Conservation (phyloP, 2,113 vertebrate genomes). For the Nyctibius bracteatus region DNA sequence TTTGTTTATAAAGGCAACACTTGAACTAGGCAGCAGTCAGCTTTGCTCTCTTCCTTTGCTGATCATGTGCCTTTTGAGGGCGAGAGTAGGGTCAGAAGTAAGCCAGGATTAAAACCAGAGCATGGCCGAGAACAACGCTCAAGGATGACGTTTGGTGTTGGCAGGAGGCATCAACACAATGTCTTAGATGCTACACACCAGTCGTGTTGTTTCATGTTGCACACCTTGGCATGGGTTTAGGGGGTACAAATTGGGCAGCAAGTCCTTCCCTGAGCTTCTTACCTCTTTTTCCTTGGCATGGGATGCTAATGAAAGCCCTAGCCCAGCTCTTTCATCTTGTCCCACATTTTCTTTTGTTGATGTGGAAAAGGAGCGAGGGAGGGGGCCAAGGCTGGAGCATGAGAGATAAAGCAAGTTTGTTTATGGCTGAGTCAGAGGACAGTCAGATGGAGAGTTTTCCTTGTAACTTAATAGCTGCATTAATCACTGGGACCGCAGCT, state of each 20-base stretch:
- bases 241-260: neutral
- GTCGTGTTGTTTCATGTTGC: accelerated
- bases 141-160: neutral
- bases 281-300: neutral
- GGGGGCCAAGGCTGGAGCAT: neutral
- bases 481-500: slow-evolving; percentile 5
- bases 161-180: neutral
- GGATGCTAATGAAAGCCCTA: neutral
- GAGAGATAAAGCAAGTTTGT: slow-evolving; percentile 27
- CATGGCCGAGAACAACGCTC: neutral
- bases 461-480: neutral
- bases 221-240: neutral
- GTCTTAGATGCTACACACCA: neutral
- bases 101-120: neutral
- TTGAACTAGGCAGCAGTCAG: neutral
- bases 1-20: neutral
- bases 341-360: neutral
- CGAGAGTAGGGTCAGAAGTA: neutral
- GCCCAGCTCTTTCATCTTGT: neutral
- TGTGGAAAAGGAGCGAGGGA: neutral
- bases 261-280: neutral
- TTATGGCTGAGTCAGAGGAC: slow-evolving; percentile 50
- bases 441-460: slow-evolving; percentile 14
- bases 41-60: neutral
- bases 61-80: neutral